Evolutionary conservation across 2,888 invertebrate genomes (phyloP).

Genomic region (Drosophila melanosoma): DNA sequence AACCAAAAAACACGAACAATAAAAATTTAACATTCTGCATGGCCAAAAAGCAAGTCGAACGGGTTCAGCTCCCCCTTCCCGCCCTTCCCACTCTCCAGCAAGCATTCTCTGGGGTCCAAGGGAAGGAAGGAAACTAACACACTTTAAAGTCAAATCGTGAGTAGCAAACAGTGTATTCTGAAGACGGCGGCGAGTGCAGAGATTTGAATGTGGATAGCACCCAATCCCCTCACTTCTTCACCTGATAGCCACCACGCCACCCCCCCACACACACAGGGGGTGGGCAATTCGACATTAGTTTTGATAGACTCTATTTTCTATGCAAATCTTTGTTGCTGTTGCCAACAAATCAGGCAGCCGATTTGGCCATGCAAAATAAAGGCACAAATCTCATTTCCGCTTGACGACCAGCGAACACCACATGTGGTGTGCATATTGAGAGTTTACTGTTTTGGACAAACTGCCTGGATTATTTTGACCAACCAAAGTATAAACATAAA

Average conservation of each 20-base stretch:
- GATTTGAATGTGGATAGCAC: constrained; percentile 40
- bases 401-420: constrained; percentile 44
- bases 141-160: constrained; percentile 58
- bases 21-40: constrained; percentile 74
- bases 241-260: not conserved
- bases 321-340: constrained; percentile 53
- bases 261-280: not conserved
- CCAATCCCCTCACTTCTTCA: not conserved
- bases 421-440: constrained; percentile 20
- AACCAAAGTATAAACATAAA: not conserved
- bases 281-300: constrained; percentile 60
- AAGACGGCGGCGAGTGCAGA: constrained; percentile 38
- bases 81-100: constrained; percentile 1
- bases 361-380: constrained; percentile 4
- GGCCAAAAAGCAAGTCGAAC: constrained; percentile 50
- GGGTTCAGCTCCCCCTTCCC: constrained; percentile 18
- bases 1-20: constrained; percentile 69
- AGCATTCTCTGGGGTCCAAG: constrained; percentile 23
- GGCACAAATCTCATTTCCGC: constrained; percentile 72
- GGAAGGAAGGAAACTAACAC: constrained; percentile 57
- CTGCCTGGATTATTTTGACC: constrained; percentile 59
- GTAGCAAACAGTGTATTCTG: constrained; percentile 25
- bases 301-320: constrained; percentile 65
- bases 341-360: constrained; percentile 64
- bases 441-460: constrained; percentile 35